Base-by-base conservation (phyloP, 1,140 invertebrate genomes). In the Rhagoletis zephyria region DNA sequence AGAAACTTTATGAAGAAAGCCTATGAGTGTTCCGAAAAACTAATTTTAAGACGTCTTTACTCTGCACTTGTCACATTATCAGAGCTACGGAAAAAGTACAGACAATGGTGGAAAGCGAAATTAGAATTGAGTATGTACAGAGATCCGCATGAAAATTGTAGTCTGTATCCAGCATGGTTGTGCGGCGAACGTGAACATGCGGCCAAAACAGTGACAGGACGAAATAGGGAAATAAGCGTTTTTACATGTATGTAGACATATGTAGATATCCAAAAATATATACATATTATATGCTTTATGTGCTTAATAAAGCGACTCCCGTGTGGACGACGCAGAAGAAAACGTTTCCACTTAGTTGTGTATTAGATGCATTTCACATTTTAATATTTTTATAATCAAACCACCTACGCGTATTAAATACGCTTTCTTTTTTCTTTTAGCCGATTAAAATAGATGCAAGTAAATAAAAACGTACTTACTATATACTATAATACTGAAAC, bases 81-180 rank as follows among this genome's bases (percentile, higher is more conserved):
- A 74, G n/a, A 74, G n/a, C 4, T 74, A 42, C 40, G 42, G 12
- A 48, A 48, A 74, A 74, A 42, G 30, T 30, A 30, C 30, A 30
- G 67, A 70, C 40, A 70, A 70, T 70, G 40, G 6, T 70, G 19
- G 3, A 42, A 70, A 70, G 67, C 40, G 67, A 74, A 74, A 74
- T 74, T 74, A n/a, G 40, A 74, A 74, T 48, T 45, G 30, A 45
- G 14, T 42, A 42, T n/a, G 40, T 45, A 74, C 45, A 16, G 12
- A 74, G 40, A 74, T 40, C 16, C 2, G 40, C 40, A 14, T 10
- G 9, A 5, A 74, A 14, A 10, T 56, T 74, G 40, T 67, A 45
- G 42, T 74, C 42, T 65, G 67, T 74, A 74, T 74, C 64, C 40
- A 42, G 67, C 67, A 16, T 42, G 30, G 67, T 48, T 42, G 67